These are phyloP conservation scores for Tinamus major DNA, from an alignment of 2,797 vertebrate genomes.

Conservation along the genomic window DNA sequence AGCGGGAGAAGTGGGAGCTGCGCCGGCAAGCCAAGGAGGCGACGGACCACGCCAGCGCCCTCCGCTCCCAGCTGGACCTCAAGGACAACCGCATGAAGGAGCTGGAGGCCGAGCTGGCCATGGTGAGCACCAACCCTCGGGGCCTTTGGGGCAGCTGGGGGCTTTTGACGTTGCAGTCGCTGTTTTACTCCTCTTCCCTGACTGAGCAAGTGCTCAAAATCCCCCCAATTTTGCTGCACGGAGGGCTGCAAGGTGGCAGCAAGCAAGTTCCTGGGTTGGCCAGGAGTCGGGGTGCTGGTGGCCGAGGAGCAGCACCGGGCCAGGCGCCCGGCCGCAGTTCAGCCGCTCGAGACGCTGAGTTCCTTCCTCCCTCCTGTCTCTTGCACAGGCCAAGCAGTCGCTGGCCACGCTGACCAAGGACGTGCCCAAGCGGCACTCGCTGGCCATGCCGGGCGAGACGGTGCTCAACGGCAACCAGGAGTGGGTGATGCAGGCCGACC, in stretches of 20 bases:
- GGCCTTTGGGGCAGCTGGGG: not conserved
- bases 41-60: conserved; percentile 89
- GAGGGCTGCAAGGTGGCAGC: too few species aligned
- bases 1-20: conserved; percentile 97
- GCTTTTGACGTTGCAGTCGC: too few species aligned
- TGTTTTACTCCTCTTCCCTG: not conserved
- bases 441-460: conserved; percentile 92
- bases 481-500: conserved; percentile 95
- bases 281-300: too few species aligned
- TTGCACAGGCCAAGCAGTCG: conserved; percentile 93
- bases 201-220: not conserved
- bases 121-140: conserved; percentile 84
- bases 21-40: conserved; percentile 95
- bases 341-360: too few species aligned
- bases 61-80: conserved; percentile 94
- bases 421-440: conserved; percentile 93
- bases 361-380: not conserved
- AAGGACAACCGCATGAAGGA: conserved; percentile 99
- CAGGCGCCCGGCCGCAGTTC: too few species aligned
- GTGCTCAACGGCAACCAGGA: conserved; percentile 96
- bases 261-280: not conserved
- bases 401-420: conserved; percentile 95
- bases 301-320: too few species aligned
- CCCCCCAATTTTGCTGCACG: not conserved
- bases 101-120: conserved; percentile 96